Evolutionary conservation across 2,888 invertebrate species (phyloP), one percentile per base, ranked within the genome.

Genomic region (Tortrix viridana): DNA sequence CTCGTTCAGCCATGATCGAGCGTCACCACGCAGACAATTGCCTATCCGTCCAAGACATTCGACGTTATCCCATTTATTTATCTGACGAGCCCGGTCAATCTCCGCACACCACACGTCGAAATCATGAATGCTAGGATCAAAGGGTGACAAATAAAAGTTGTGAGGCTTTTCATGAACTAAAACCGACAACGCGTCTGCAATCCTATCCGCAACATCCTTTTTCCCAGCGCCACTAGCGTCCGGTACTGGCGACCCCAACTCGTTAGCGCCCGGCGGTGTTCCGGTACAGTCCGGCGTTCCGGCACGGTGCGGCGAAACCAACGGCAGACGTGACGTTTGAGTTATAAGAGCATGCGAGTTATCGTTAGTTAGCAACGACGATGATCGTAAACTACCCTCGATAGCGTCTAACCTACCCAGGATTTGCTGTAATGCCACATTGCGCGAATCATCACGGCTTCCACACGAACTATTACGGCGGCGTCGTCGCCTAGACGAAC

Each of bases 21-120:
- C 71, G 12, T 70, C 71, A 2, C 71, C 70, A 23, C 68, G 67
- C 4, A 71, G 37, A 38, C 69, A 70, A 48, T 20, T 20, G 0
- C 53, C 67, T 1, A 70, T 63, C 5, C 70, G 70, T 9, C 68
- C 66, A 6, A 71, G 43, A 43, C 71, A 70, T 49, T 70, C 69
- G 12, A 32, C 6, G 37, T 73, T 69, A 23, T 26, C 46, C 71
- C 70, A 71, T 16, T 41, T 19, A 37, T 74, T 75, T 0, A 57
- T 9, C 3, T 50, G 20, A 20, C 50, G 61, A 3, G 73, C 74
- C 1, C 71, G 59, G 37, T 76, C 73, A 1, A 71, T 73, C 20
- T 71, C 71, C 1, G 58, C 55, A 44, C 70, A 74, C 73, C 74
- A 75, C 9, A 41, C 64, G 1, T 74, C 68, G 2, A 74, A 62